phyloP scores from a whole-genome alignment of 2,113 vertebrate genomes.

The Aepyceros melampus region DNA sequence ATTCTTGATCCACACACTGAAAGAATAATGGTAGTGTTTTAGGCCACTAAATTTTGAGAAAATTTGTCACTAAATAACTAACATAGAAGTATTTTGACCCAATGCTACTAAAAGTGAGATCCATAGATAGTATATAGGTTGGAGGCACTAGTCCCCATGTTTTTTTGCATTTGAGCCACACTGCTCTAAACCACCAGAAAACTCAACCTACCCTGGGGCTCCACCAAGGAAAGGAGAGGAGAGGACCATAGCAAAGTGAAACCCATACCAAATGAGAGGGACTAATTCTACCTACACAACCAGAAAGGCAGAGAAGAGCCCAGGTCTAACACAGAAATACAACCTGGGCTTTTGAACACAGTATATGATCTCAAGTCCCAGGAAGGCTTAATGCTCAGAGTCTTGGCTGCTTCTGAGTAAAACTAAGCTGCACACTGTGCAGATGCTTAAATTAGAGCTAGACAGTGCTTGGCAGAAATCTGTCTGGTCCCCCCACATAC shows the following conservation, averaged over 20 bases:
- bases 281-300: background rate
- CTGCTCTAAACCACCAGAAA: background rate
- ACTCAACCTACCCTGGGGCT: background rate
- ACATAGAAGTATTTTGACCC: background rate
- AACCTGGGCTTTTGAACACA: background rate
- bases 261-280: background rate
- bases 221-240: background rate
- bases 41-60: constrained; percentile 6
- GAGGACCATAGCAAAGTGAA: background rate
- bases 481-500: background rate
- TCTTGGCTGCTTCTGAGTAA: background rate
- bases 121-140: background rate
- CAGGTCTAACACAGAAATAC: background rate
- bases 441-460: constrained; percentile 18
- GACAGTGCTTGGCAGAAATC: background rate
- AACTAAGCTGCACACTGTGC: background rate
- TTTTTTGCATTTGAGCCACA: constrained; percentile 13
- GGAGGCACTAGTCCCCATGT: background rate
- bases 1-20: background rate
- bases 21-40: background rate
- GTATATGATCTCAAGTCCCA: background rate
- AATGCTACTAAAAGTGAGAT: background rate
- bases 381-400: background rate
- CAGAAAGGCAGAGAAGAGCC: background rate
- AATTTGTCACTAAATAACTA: constrained; percentile 6